Conservation (phyloP, 2,797 vertebrate species). For the Monodelphis domestica region DNA sequence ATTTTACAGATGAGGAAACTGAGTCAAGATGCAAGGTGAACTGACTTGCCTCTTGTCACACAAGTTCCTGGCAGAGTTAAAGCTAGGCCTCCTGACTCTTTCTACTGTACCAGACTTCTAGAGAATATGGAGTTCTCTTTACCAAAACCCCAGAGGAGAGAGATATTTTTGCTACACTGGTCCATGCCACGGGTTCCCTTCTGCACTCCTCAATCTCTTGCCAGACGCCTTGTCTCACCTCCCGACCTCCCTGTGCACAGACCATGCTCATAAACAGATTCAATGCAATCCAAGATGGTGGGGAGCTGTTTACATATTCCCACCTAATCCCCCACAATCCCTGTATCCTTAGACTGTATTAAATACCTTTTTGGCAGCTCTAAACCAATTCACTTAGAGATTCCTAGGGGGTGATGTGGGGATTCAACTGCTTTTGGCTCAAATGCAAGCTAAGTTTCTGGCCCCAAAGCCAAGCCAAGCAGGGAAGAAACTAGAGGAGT, state of each 20-base stretch:
- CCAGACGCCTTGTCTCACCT: fast-evolving
- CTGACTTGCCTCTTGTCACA: fast-evolving
- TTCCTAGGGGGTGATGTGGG: neutral
- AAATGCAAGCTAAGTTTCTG: neutral
- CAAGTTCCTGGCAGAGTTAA: neutral
- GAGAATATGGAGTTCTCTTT: neutral
- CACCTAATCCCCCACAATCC: constrained; percentile 50
- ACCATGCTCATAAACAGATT: neutral
- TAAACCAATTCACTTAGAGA: neutral
- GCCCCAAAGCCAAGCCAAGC: neutral
- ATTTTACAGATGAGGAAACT: neutral
- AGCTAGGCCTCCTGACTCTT: fast-evolving
- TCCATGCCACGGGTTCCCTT: fast-evolving
- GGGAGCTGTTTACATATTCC: fast-evolving
- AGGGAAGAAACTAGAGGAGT: neutral
- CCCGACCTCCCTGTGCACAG: neutral
- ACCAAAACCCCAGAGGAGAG: neutral
- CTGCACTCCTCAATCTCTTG: fast-evolving
- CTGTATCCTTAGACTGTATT: neutral
- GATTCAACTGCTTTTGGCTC: neutral
- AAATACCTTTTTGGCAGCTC: neutral
- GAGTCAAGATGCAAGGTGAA: neutral
- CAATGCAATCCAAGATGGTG: fast-evolving
- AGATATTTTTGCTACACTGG: neutral
- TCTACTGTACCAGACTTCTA: fast-evolving